phyloP scores from a whole-genome alignment of 2,888 invertebrate species.

The Ptilodon capucinus region DNA sequence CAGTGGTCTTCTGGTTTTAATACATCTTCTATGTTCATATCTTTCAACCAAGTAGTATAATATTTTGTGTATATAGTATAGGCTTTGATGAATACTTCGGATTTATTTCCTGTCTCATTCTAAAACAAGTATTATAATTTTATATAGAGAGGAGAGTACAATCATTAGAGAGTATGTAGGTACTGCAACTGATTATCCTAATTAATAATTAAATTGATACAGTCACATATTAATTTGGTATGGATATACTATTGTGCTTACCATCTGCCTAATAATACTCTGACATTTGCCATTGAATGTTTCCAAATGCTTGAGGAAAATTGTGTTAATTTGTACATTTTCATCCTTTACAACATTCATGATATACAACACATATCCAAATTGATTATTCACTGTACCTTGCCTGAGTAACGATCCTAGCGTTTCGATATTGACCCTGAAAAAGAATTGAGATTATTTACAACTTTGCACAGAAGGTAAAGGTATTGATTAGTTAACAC shows the following conservation, averaged over 20 bases:
- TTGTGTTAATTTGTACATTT: constrained; percentile 83
- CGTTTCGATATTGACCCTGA: constrained; percentile 88
- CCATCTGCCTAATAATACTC: constrained; percentile 51
- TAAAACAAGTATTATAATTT: constrained; percentile 36
- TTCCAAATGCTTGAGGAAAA: constrained; percentile 85
- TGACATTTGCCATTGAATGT: constrained; percentile 83
- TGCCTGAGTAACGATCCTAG: constrained; percentile 87
- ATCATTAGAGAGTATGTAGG: no score
- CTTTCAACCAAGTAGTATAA: constrained; percentile 63
- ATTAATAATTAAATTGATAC: no score
- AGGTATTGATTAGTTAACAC: no score
- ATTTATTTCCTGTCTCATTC: constrained; percentile 52
- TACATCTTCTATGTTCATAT: constrained; percentile 65
- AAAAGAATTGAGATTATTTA: constrained; percentile 19
- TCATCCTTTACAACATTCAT: constrained; percentile 85
- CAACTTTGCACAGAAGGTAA: neutral
- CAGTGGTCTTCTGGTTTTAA: constrained; percentile 82
- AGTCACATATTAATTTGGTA: no score
- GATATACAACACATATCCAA: constrained; percentile 86
- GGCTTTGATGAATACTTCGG: constrained; percentile 60
- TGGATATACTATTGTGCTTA: no score
- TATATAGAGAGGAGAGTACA: no score
- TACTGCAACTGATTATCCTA: no score
- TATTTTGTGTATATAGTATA: constrained; percentile 53
- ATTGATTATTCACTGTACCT: constrained; percentile 83